A percentile compares a stretch with the other conserved stretches of the same genome.
phyloP scores from a whole-genome alignment of 2,888 invertebrate species.

The Erebia epiphron region DNA sequence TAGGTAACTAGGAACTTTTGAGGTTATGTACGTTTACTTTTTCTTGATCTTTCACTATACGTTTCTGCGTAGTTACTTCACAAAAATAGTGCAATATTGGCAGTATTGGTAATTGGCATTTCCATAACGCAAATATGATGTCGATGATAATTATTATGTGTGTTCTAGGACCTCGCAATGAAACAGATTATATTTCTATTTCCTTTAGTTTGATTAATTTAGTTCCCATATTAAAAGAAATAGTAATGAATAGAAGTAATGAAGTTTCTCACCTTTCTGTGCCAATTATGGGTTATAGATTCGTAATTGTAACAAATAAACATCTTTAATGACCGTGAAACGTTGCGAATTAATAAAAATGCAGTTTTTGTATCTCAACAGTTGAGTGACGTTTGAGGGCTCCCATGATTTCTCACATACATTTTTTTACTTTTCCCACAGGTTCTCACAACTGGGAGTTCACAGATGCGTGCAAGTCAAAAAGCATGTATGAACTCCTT shows the following conservation, averaged over 20 bases:
- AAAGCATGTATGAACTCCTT: too few species aligned
- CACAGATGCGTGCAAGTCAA: too few species aligned
- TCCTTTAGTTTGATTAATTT: background rate
- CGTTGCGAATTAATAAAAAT: conserved; percentile 12
- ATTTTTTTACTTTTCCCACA: conserved; percentile 17
- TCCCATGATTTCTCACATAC: conserved; percentile 20
- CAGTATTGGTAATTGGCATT: too few species aligned
- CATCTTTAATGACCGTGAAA: conserved; percentile 10
- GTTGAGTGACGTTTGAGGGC: conserved; percentile 15
- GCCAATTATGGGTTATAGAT: conserved; percentile 14
- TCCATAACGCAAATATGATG: too few species aligned
- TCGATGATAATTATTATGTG: too few species aligned
- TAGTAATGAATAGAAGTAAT: background rate
- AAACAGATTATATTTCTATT: background rate
- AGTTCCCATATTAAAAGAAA: background rate
- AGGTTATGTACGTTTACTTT: too few species aligned
- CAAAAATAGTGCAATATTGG: too few species aligned
- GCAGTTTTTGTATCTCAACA: conserved; percentile 14
- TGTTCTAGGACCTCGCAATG: too few species aligned
- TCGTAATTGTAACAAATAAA: background rate
- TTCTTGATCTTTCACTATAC: too few species aligned
- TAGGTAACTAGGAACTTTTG: too few species aligned
- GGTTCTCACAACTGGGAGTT: background rate
- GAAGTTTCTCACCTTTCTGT: background rate
- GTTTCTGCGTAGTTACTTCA: too few species aligned